These are phyloP conservation scores for Megalops atlanticus DNA, from an alignment of 2,113 vertebrate genomes.

Conservation along the genomic window DNA sequence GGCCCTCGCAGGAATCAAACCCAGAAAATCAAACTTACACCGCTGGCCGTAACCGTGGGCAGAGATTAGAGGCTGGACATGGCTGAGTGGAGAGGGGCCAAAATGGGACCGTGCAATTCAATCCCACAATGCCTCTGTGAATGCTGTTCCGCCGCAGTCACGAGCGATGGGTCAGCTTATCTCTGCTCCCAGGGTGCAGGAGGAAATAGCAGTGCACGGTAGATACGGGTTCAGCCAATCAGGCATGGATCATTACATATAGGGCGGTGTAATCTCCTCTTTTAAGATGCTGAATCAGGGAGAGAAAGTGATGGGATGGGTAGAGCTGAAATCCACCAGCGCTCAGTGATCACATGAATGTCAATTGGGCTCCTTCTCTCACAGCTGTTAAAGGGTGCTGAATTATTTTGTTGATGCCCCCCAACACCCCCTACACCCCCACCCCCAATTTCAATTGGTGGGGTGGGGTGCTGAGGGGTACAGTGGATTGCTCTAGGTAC, in stretches of 20 bases:
- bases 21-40: no score
- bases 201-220: neutral
- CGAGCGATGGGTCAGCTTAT: neutral
- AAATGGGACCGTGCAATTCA: no score
- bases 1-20: no score
- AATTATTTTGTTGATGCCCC: conserved; percentile 75
- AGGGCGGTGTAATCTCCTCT: conserved; percentile 41
- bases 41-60: no score
- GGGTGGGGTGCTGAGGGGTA: neutral
- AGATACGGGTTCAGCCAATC: conserved; percentile 20
- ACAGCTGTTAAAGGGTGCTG: conserved; percentile 75
- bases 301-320: conserved; percentile 37
- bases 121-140: neutral
- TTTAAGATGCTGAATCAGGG: conserved; percentile 30
- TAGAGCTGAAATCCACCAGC: conserved; percentile 39
- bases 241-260: conserved; percentile 37
- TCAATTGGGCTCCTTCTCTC: conserved; percentile 62
- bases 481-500: no score
- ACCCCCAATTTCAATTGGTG: conserved; percentile 15
- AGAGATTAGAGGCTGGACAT: no score
- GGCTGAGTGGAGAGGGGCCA: no score
- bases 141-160: neutral
- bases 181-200: neutral
- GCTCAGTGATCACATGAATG: conserved; percentile 69
- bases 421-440: neutral